These are phyloP conservation scores for Myotis myotis DNA, from an alignment of 2,797 vertebrate genomes.

Conservation along the genomic window DNA sequence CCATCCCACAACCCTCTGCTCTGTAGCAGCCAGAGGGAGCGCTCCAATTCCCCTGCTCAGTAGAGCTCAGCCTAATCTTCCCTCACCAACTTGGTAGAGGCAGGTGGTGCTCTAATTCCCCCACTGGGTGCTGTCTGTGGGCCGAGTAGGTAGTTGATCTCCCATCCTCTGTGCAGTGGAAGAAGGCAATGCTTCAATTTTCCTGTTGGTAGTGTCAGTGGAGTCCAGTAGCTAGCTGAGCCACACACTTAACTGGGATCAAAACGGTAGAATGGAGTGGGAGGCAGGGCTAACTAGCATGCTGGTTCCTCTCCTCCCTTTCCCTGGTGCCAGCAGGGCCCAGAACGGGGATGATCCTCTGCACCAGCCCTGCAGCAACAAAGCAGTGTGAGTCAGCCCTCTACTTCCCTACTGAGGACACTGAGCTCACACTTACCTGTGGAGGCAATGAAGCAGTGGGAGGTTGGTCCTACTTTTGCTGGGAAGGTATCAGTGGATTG, in stretches of 20 bases:
- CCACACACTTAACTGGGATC: neutral
- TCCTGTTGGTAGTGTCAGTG: neutral
- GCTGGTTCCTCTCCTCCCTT: neutral
- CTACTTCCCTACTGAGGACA: neutral
- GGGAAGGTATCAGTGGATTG: neutral
- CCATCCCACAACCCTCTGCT: too few relatives aligned
- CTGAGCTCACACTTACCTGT: neutral
- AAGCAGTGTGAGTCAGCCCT: neutral
- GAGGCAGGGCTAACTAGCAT: neutral
- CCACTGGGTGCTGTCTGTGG: neutral
- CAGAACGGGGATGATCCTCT: neutral
- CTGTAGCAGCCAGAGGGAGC: accelerated
- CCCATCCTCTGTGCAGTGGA: neutral
- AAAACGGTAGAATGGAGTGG: neutral
- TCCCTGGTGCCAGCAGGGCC: neutral
- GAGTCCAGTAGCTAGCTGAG: neutral
- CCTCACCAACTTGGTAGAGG: neutral
- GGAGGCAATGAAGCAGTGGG: neutral
- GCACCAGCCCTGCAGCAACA: neutral
- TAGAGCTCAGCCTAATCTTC: neutral
- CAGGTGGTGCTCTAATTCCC: too few relatives aligned
- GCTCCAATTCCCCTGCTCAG: accelerated
- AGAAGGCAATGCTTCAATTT: neutral
- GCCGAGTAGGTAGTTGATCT: neutral
- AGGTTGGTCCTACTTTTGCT: neutral